A percentile compares a stretch with the other conserved stretches of the same genome.
Conservation (phyloP, 2,113 vertebrate species). For the Montifringilla adamsi region DNA sequence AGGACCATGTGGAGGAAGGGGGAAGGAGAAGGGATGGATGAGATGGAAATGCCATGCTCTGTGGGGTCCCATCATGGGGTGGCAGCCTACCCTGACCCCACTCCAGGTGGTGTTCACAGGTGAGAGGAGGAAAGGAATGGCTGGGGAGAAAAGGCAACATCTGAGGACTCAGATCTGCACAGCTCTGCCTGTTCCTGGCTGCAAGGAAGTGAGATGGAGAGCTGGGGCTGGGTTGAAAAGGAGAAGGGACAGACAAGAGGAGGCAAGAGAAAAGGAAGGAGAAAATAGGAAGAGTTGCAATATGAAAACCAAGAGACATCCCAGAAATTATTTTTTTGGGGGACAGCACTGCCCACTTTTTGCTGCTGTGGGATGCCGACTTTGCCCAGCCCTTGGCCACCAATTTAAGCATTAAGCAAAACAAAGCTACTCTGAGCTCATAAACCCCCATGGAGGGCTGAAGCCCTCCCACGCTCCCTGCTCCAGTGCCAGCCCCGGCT, state of each 20-base stretch:
- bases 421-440: not conserved
- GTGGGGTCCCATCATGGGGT: not conserved
- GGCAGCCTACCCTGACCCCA: not conserved
- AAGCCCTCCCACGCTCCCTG: not conserved
- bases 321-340: not conserved
- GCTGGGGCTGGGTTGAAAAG: not conserved
- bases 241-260: not conserved
- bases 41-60: not conserved
- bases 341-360: not conserved
- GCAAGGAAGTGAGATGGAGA: not conserved
- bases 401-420: not conserved
- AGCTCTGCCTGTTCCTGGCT: not conserved
- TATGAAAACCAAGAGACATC: not conserved
- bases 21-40: not conserved
- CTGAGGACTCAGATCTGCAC: not conserved
- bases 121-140: not conserved
- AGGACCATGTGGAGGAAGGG: not conserved
- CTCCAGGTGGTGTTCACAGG: not conserved
- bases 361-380: not conserved
- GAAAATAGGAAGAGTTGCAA: not conserved
- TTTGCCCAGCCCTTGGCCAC: not conserved
- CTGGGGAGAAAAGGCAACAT: not conserved
- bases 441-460: rapidly evolving
- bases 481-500: rapidly evolving
- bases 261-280: not conserved